Conservation (phyloP, 2,797 vertebrate genomes). For the Enteromius thamalakanensis region DNA sequence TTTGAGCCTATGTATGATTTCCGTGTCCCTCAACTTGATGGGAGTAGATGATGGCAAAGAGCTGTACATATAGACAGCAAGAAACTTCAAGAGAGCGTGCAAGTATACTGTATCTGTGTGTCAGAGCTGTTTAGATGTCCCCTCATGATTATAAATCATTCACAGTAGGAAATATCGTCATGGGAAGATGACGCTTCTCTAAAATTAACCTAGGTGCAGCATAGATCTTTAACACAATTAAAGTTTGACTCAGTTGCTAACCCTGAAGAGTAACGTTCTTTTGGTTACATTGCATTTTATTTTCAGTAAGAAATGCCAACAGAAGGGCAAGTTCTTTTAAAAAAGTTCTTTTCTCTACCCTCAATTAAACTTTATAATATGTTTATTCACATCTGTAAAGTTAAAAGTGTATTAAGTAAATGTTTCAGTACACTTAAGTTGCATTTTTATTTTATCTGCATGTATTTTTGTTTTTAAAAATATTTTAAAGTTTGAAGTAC, state of each 20-base stretch:
- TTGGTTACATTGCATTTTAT: background rate
- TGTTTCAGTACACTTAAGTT: background rate
- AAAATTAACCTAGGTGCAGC: conserved; percentile 4
- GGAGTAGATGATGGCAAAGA: background rate
- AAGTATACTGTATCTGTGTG: background rate
- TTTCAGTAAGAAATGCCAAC: background rate
- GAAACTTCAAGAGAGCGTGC: background rate
- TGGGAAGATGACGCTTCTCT: conserved; percentile 14
- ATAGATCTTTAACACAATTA: background rate
- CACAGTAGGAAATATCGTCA: conserved; percentile 18
- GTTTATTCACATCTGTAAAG: background rate
- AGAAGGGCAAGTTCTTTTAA: background rate
- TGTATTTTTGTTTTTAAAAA: background rate
- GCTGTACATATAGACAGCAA: background rate
- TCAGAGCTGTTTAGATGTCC: conserved; percentile 16
- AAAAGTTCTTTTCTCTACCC: background rate
- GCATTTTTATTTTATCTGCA: background rate
- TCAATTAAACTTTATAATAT: background rate
- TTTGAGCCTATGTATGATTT: conserved; percentile 26
- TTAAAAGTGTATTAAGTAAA: background rate
- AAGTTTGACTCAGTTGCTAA: background rate
- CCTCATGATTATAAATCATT: conserved; percentile 8
- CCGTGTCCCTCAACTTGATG: background rate
- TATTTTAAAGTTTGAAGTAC: background rate
- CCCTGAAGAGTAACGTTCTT: background rate